Percentiles rank a stretch among this genome's conserved stretches.
phyloP scores from a whole-genome alignment of 2,797 vertebrate genomes.

The Kryptolebias ocellatus region DNA sequence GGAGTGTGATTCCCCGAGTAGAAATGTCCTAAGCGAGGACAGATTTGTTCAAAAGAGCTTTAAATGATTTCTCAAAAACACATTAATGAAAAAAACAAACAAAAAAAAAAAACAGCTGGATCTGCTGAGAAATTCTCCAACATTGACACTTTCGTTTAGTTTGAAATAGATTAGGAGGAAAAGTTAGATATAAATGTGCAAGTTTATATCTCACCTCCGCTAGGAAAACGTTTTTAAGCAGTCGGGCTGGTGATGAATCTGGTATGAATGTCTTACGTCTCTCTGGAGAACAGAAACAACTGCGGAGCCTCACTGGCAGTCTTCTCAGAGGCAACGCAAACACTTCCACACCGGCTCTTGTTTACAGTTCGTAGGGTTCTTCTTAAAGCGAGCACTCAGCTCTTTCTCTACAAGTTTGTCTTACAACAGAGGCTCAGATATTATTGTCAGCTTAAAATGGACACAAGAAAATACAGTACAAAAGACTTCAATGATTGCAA shows the following conservation, averaged over 20 bases:
- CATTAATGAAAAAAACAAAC: constrained; percentile 23
- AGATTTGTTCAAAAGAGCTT: constrained; percentile 17
- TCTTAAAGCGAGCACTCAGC: constrained; percentile 20
- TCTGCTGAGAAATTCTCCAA: constrained; percentile 4
- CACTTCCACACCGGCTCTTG: constrained; percentile 30
- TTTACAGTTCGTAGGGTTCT: background rate
- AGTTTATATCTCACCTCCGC: constrained; percentile 2
- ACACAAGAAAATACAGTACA: constrained; percentile 67
- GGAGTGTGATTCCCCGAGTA: constrained; percentile 8
- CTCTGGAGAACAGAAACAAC: constrained; percentile 16
- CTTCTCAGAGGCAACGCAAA: constrained; percentile 11
- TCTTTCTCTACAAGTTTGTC: constrained; percentile 19
- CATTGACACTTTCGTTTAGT: constrained; percentile 5
- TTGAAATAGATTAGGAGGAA: constrained; percentile 1
- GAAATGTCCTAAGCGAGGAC: background rate
- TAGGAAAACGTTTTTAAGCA: constrained; percentile 2
- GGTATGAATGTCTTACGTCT: constrained; percentile 14
- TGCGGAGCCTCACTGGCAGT: background rate
- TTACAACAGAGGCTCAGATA: constrained; percentile 33
- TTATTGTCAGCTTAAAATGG: constrained; percentile 44
- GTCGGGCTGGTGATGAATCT: constrained; percentile 9
- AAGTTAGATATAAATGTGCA: constrained; percentile 11
- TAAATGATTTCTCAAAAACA: constrained; percentile 61
- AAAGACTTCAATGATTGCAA: constrained; percentile 64
- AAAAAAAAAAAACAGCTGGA: constrained; percentile 21